Conservation (phyloP, 2,797 vertebrate genomes). For the Epinephelus awoara region DNA sequence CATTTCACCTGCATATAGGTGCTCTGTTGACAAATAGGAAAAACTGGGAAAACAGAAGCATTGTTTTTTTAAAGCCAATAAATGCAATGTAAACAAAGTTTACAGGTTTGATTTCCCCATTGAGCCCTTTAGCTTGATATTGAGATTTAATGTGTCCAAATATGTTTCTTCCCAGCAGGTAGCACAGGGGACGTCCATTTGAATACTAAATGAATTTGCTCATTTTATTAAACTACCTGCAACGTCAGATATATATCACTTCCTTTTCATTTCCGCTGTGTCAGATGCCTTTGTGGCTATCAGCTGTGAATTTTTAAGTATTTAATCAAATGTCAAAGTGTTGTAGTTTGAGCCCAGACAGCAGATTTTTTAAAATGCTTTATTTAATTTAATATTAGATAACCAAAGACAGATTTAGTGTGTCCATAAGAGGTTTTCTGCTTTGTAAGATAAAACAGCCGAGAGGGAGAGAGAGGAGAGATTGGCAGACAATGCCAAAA, state of each 20-base stretch:
- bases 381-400: neutral
- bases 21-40: neutral
- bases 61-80: neutral
- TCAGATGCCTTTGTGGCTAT: slow-evolving; percentile 13
- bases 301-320: slow-evolving; percentile 6
- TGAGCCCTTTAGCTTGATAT: neutral
- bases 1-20: neutral
- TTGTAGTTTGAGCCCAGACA: neutral
- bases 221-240: slow-evolving; percentile 12
- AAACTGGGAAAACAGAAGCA: neutral
- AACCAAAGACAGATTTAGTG: neutral
- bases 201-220: slow-evolving; percentile 12
- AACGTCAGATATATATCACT: slow-evolving; percentile 12
- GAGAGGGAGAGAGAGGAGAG: neutral
- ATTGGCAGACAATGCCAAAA: neutral
- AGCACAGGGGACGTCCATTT: neutral
- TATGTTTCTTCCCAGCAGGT: neutral
- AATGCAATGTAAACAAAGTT: neutral
- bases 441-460: slow-evolving; percentile 15
- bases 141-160: neutral
- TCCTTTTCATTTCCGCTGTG: slow-evolving; percentile 18
- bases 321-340: slow-evolving; percentile 39
- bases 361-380: slow-evolving; percentile 1
- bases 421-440: neutral
- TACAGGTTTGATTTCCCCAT: neutral